Base-by-base conservation (phyloP, 1,140 invertebrate genomes). In the Drosophila nebulosa region DNA sequence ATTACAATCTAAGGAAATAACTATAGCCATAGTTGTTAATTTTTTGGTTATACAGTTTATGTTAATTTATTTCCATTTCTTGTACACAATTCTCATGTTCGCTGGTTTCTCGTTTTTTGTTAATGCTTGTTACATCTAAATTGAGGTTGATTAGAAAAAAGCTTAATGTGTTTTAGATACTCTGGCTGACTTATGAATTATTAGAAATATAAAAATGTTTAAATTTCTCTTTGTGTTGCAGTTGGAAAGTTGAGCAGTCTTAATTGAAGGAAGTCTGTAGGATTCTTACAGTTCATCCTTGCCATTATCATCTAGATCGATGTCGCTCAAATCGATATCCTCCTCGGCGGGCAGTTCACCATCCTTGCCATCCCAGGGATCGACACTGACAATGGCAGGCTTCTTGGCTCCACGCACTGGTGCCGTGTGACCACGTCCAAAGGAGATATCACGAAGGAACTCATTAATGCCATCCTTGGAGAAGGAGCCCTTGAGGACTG, bases 331-430 rank as follows among this genome's bases (percentile, higher is more conserved):
- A 93, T 98, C 97, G 71, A 98, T 96, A 69, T 99, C 97, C 79
- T 99, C 98, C 92, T 97, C 97, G 36, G 93, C 94, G 22, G 97
- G 96, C 67, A 97, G 92, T 92, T 97, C 95, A 9, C 96, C 98
- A 91, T 99, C 98, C 92, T 99, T 98, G 32, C 99, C 99, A 90
- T 99, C 98, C 99, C 99, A 99, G 0, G 96, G 92, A 53, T 97
- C 95, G 2, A 94, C 94, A 21, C 92, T 92, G 2, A 92, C 79
- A 32, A 99, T 94, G 71, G 95, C 93, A 10, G 98, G 98, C 86
- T 99, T 94, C 78, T 95, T 93, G 3, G 96, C 95, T 14, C 97
- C 97, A 88, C 95, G 96, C 1, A 99, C 94, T 2, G 98, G 96
- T 0, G 96, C 95, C 3, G 98, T 99, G 55, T 97, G 96, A 12